Percentiles rank a stretch among this genome's conserved stretches.
Evolutionary conservation across 1,140 invertebrate genomes (phyloP).

Genomic region (Caerostris extrusa): DNA sequence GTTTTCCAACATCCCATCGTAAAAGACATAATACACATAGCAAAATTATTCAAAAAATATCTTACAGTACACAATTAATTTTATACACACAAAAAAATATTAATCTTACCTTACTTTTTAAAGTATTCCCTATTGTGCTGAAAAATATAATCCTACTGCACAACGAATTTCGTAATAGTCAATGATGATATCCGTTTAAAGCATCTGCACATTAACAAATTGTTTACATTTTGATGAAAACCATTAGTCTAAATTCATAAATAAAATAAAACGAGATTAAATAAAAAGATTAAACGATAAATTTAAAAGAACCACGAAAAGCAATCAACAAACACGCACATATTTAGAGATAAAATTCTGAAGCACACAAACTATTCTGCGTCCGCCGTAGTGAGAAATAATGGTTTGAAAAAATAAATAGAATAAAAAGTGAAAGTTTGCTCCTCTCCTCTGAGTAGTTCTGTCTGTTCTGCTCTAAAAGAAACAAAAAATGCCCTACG

Average conservation of each 20-base stretch:
- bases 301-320: background rate
- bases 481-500: slow-evolving; percentile 55
- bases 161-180: background rate
- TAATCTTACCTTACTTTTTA: slow-evolving; percentile 2
- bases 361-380: background rate
- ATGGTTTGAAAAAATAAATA: background rate
- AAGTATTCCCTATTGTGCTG: background rate
- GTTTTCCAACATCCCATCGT: no score
- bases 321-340: background rate
- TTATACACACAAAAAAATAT: background rate
- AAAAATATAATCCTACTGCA: background rate
- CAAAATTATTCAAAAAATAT: no score
- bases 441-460: no score
- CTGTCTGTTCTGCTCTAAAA: slow-evolving; percentile 65
- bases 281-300: background rate
- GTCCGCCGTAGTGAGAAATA: background rate
- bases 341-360: background rate
- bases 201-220: background rate
- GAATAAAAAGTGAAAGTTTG: slow-evolving; percentile 55
- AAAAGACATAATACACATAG: no score
- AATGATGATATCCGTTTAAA: background rate
- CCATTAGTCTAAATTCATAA: no score
- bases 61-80: no score
- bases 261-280: no score
- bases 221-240: background rate